Percentiles rank a stretch among this genome's conserved stretches.
Conservation (phyloP, 1,140 invertebrate genomes). For the Brachionus rotundiformis region DNA sequence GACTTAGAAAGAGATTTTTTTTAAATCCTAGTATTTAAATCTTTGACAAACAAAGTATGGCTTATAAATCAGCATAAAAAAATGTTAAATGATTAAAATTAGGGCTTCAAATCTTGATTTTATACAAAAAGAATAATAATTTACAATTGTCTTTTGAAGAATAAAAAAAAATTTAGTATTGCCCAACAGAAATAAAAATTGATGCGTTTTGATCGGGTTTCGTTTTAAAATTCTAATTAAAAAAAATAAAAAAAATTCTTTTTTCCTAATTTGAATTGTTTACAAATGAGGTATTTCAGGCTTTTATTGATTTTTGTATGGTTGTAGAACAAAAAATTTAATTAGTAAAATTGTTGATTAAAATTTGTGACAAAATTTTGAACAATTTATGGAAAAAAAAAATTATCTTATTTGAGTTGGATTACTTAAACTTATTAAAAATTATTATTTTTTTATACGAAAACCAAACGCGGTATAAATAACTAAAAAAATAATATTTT, state of each 20-base stretch:
- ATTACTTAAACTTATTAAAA: not conserved
- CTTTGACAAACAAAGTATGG: not conserved
- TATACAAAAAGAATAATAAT: not conserved
- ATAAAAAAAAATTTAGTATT: not conserved
- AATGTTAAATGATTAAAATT: not conserved
- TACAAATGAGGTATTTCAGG: constrained; percentile 7
- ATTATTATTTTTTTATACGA: not conserved
- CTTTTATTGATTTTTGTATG: constrained; percentile 7
- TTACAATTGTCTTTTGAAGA: not conserved
- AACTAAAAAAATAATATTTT: not conserved
- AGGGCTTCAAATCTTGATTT: constrained; percentile 12
- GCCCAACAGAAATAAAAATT: not conserved
- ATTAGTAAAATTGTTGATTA: not conserved
- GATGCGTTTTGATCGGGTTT: not conserved
- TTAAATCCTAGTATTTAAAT: not conserved
- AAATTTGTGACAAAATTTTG: not conserved
- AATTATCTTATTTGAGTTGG: not conserved
- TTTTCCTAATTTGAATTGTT: not conserved
- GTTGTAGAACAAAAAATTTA: not conserved
- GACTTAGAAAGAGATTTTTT: not conserved
- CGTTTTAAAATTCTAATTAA: constrained; percentile 3
- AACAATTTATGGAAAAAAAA: not conserved
- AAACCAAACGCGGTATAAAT: not conserved
- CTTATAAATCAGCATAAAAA: constrained; percentile 11
- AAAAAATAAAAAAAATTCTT: not conserved